phyloP scores from a whole-genome alignment of 2,113 vertebrate species.

The Ailurus styani region DNA sequence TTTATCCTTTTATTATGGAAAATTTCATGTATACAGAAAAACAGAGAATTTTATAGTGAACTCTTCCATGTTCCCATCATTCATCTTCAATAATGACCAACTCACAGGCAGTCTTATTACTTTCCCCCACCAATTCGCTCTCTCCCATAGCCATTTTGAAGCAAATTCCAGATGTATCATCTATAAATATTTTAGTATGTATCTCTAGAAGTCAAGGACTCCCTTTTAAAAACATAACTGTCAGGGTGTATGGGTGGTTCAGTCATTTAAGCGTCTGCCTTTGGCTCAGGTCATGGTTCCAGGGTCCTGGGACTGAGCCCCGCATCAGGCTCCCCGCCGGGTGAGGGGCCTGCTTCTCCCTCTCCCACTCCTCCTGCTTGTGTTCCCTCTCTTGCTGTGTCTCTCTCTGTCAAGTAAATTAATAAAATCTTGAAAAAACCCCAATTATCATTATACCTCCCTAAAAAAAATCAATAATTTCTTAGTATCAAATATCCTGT shows the following conservation, averaged over 20 bases:
- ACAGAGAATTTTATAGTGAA: neutral
- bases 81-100: neutral
- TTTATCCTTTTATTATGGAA: neutral
- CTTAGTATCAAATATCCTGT: neutral
- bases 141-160: neutral
- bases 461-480: neutral
- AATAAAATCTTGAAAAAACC: too few relatives aligned
- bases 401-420: too few relatives aligned
- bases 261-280: too few relatives aligned
- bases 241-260: neutral
- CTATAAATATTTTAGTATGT: neutral
- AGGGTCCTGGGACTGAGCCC: too few relatives aligned
- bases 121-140: neutral
- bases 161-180: neutral
- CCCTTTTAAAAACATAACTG: neutral
- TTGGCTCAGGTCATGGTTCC: too few relatives aligned
- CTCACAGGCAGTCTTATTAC: neutral
- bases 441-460: neutral
- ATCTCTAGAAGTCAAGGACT: neutral
- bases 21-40: neutral
- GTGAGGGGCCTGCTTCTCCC: too few relatives aligned
- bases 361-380: too few relatives aligned
- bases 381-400: too few relatives aligned
- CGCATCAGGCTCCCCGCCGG: too few relatives aligned
- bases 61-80: neutral